Evolutionary conservation across 2,888 invertebrate species (phyloP).

Genomic region (Caenorhabditis sulstoni): DNA sequence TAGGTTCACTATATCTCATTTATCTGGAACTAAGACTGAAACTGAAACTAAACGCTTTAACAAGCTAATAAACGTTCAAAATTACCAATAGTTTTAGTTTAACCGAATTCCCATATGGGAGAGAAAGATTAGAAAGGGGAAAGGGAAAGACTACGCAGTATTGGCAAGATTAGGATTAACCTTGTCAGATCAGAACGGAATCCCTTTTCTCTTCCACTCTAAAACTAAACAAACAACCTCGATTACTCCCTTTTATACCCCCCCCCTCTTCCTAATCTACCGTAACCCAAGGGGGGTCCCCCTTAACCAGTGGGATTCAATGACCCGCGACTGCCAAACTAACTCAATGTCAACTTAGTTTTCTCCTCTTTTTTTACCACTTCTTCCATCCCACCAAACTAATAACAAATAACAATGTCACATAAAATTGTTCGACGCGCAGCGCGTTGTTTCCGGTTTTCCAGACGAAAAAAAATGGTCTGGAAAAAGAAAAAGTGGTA

Average conservation of each 20-base stretch:
- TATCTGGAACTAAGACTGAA: too few relatives aligned
- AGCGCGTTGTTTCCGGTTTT: conserved; percentile 36
- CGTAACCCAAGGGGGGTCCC: not conserved
- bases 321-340: conserved; percentile 43
- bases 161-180: conserved; percentile 16
- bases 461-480: not conserved
- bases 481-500: too few relatives aligned
- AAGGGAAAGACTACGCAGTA: too few relatives aligned
- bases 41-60: too few relatives aligned
- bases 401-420: conserved; percentile 20
- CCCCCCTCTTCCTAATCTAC: conserved; percentile 20
- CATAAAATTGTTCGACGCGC: conserved; percentile 27
- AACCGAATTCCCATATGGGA: too few relatives aligned
- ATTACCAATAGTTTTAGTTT: too few relatives aligned
- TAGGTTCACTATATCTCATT: too few relatives aligned
- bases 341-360: conserved; percentile 21
- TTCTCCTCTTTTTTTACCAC: too few relatives aligned
- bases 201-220: not conserved
- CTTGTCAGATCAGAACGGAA: not conserved
- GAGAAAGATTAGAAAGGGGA: too few relatives aligned
- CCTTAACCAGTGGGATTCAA: conserved; percentile 1
- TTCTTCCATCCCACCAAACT: not conserved
- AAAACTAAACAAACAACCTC: conserved; percentile 24
- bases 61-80: too few relatives aligned
- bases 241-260: not conserved